Base-by-base conservation (phyloP, 2,888 invertebrate species). In the Agrypnus murinus region DNA sequence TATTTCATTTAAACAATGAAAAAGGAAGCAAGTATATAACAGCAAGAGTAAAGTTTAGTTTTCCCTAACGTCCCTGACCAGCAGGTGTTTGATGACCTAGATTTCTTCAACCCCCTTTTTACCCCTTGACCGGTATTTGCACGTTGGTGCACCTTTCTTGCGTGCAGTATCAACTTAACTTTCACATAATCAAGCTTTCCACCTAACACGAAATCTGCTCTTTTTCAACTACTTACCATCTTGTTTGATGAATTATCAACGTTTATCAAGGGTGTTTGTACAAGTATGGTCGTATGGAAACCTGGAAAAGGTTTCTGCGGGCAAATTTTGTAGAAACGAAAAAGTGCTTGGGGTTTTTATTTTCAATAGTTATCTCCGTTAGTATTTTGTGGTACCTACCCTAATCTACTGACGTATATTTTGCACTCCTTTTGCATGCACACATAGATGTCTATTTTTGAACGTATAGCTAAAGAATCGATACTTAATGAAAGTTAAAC, bases 171-270 rank as follows among this genome's bases (percentile, higher is more conserved):
- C 25, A 63, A 69, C 75, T 77, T 74, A 71, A 78, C 79, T 78
- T 78, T 78, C 78, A 73, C 74, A 75, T 72, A 74, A 75, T 75
- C 77, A 75, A 77, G 76, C 76, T 58, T 73, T 74, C 69, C 60
- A 72, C 65, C 40, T 58, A 19, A 15, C 58, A 58, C 58, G 58
- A 40, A 57, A 55, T 10, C 40, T 25, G 58, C n/a, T 38, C 15
- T 55, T 43, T 58, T 43, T 58, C 43, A 25, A 43, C 25, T 25
- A 25, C 25, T 25, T 25, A 25, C 25, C 25, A 25, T 15, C 17
- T 46, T 46, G 14, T 14, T 8, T 12, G 46, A 9, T 12, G 9
- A 46, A 46, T 46, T 12, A 46, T 4, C 4, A 12, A 46, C 25
- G 25, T 25, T 25, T 25, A n/a, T n/a, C n/a, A n/a, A 25, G 25